Conservation (phyloP, 1,140 invertebrate species). For the Orius insidiosus region DNA sequence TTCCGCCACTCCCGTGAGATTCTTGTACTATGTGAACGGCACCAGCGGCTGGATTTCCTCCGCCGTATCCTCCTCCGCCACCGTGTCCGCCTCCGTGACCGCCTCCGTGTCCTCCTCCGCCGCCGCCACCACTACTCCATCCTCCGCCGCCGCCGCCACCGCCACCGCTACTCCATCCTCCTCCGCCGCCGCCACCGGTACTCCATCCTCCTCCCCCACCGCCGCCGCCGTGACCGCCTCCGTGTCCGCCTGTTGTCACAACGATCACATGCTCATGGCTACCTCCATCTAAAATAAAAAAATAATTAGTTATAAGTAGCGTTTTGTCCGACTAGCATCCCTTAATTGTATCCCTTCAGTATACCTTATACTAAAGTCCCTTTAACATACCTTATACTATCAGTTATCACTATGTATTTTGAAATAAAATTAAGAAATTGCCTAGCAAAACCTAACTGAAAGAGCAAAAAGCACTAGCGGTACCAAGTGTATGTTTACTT, state of each 20-base stretch:
- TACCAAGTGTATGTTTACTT: no score
- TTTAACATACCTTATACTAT: no score
- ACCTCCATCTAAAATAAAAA: conserved; percentile 1
- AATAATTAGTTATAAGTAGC: no score
- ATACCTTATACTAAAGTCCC: no score
- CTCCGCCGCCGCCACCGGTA: not conserved
- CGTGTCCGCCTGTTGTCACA: conserved; percentile 8
- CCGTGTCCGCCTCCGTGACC: no score
- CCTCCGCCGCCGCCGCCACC: conserved; percentile 11
- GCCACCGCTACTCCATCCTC: conserved; percentile 1
- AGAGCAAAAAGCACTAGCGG: no score
- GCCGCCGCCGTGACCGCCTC: conserved; percentile 11
- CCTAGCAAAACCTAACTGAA: no score
- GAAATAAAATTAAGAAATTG: no score
- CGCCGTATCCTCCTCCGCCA: not conserved
- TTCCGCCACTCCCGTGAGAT: conserved; percentile 1
- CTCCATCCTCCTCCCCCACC: not conserved
- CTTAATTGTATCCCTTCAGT: no score
- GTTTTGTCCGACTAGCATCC: no score
- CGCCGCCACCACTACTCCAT: conserved; percentile 10
- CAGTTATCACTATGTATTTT: no score
- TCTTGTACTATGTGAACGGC: not conserved
- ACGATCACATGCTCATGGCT: conserved; percentile 13
- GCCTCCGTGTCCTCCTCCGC: conserved; percentile 9
- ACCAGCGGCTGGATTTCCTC: not conserved